Base-by-base conservation (phyloP, 2,888 invertebrate genomes). In the Spicauda simplicius region DNA sequence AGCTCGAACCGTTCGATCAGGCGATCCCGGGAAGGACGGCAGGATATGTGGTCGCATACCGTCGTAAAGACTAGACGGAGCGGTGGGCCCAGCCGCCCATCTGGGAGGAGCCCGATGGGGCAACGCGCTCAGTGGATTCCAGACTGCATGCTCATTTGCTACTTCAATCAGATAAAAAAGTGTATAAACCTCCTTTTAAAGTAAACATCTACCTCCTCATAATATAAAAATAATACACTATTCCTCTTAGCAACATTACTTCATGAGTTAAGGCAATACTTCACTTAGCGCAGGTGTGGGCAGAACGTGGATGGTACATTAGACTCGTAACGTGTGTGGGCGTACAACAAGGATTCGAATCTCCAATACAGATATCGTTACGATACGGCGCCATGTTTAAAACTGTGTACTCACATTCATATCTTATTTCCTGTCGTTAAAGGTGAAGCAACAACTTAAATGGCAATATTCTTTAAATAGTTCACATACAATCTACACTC, bases 301-400 rank as follows among this genome's bases (percentile, higher is more conserved):
- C 53, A 70, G 64, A 65, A 60, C 71, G 69, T 73, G 70, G 74
- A 74, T 71, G 74, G 72, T 67, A 74, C 73, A 76, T 76, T 76
- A 75, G 72, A 73, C 69, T 41, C 67, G 64, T 54, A 64, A 71
- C 72, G 60, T 58, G 73, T 69, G 76, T 72, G 74, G 77, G 73
- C 73, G 77, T 71, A 74, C 64, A 71, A 73, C 71, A 73, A 70
- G 71, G 58, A 65, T 53, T 53, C 57, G 64, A 45, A 53, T 59
- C 58, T 58, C n/a, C 64, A 20, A 59, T 41, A 37, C 64, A 41
- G 64, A 64, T 64, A 58, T 58, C 52, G 20, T 53, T 53, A 65
- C 52, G 64, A 64, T 53, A 33, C 33, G 41, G 41, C 41, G 33
- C 56, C 6, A 41, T 64, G 57, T 52, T 64, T 58, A 37, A 55